Conservation (phyloP, 2,113 vertebrate species). For the Raja brachyura region DNA sequence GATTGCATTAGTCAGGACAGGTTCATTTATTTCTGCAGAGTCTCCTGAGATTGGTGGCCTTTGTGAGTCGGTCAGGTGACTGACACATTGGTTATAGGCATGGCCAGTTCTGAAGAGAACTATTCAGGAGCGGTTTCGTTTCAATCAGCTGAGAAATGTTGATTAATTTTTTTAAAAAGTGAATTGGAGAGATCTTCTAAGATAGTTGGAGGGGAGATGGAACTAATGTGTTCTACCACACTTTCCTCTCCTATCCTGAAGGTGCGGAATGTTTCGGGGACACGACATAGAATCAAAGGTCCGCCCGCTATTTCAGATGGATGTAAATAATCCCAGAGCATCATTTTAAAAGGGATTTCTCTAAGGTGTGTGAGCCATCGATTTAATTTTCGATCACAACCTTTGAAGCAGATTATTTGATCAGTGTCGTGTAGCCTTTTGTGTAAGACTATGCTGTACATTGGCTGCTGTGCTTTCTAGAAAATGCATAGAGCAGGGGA, state of each 20-base stretch:
- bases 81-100: constrained; percentile 35
- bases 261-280: not conserved
- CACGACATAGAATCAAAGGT: not conserved
- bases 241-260: not conserved
- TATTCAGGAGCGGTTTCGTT: constrained; percentile 30
- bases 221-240: not conserved
- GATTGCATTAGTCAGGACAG: constrained; percentile 22
- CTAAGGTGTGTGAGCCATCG: not conserved
- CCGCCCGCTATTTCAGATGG: not conserved
- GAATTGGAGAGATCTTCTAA: constrained; percentile 30
- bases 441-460: not conserved
- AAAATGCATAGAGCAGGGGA: not conserved
- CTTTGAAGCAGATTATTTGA: not conserved
- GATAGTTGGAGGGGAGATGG: not conserved
- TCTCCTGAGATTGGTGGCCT: constrained; percentile 26
- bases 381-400: too few relatives aligned
- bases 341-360: not conserved
- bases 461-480: not conserved
- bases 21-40: constrained; percentile 33
- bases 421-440: not conserved
- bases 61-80: constrained; percentile 34
- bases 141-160: constrained; percentile 30
- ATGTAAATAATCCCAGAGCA: not conserved
- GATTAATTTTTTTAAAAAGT: constrained; percentile 12
- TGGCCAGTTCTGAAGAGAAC: constrained; percentile 33